A percentile compares a stretch with the other conserved stretches of the same genome.
Evolutionary conservation across 2,113 vertebrate species (phyloP).

Genomic region (Electrona antarctica): DNA sequence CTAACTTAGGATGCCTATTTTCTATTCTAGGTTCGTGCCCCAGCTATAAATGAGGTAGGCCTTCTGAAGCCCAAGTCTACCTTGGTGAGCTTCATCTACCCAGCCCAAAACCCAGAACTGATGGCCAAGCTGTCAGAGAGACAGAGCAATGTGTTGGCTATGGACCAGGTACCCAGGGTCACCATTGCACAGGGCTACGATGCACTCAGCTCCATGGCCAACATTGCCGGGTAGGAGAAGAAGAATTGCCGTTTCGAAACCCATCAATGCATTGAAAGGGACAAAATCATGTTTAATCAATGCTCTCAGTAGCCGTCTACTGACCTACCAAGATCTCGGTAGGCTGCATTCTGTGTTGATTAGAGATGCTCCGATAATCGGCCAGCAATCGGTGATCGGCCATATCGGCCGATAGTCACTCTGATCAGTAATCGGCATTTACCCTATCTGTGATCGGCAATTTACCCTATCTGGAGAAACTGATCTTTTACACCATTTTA

Average conservation of each 20-base stretch:
- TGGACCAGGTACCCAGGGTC: conserved; percentile 82
- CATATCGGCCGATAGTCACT: too few relatives aligned
- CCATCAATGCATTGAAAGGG: too few relatives aligned
- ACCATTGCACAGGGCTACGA: conserved; percentile 84
- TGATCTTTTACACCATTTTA: too few relatives aligned
- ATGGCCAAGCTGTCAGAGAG: conserved; percentile 72
- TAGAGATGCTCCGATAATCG: too few relatives aligned
- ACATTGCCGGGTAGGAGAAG: conserved; percentile 77
- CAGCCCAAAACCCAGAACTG: conserved; percentile 79
- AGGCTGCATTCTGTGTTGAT: too few relatives aligned
- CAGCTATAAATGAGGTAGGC: conserved; percentile 69
- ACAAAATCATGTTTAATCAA: too few relatives aligned
- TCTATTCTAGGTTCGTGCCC: conserved; percentile 68
- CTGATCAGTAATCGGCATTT: too few relatives aligned
- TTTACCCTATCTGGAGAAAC: too few relatives aligned
- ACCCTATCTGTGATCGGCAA: too few relatives aligned
- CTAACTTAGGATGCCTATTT: neutral
- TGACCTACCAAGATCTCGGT: too few relatives aligned
- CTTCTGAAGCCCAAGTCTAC: conserved; percentile 74
- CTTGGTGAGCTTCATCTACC: conserved; percentile 80
- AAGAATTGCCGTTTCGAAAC: neutral
- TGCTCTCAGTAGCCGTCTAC: too few relatives aligned
- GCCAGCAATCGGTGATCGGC: too few relatives aligned
- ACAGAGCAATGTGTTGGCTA: conserved; percentile 77
- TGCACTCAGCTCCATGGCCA: conserved; percentile 81